A percentile compares a stretch with the other conserved stretches of the same genome.
These are phyloP conservation scores for Cantharis rufa DNA, from an alignment of 2,888 invertebrate genomes.

Conservation along the genomic window DNA sequence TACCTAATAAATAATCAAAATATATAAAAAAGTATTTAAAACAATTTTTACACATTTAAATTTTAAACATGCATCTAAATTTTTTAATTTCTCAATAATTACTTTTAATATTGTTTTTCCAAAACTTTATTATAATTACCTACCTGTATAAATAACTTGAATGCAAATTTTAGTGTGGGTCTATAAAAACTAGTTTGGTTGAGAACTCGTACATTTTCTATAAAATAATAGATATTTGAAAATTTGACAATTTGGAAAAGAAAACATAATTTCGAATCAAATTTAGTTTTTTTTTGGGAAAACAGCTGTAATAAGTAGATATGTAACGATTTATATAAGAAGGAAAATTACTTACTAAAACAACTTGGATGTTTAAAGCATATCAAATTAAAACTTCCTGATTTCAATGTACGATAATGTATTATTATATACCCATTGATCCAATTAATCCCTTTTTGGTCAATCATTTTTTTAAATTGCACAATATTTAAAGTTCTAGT, in stretches of 20 bases:
- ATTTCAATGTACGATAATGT: neutral
- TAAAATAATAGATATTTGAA: neutral
- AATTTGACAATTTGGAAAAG: neutral
- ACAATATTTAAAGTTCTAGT: no score
- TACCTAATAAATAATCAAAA: no score
- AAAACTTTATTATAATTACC: neutral
- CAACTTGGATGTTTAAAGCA: neutral
- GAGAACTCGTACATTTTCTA: neutral
- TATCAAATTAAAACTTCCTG: neutral
- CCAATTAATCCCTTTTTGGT: neutral
- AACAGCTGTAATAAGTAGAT: neutral
- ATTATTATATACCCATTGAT: neutral
- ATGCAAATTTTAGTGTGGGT: neutral
- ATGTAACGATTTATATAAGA: neutral
- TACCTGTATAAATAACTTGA: neutral
- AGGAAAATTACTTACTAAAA: neutral
- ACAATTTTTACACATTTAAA: neutral
- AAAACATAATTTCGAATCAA: neutral
- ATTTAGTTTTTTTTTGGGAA: neutral
- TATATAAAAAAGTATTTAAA: neutral
- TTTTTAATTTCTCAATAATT: neutral
- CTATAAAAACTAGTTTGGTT: neutral
- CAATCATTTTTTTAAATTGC: neutral
- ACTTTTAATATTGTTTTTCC: neutral
- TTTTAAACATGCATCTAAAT: neutral